A percentile compares a stretch with the other conserved stretches of the same genome.
phyloP scores from a whole-genome alignment of 1,140 invertebrate genomes.

The Pseudachorutes palmiensis region DNA sequence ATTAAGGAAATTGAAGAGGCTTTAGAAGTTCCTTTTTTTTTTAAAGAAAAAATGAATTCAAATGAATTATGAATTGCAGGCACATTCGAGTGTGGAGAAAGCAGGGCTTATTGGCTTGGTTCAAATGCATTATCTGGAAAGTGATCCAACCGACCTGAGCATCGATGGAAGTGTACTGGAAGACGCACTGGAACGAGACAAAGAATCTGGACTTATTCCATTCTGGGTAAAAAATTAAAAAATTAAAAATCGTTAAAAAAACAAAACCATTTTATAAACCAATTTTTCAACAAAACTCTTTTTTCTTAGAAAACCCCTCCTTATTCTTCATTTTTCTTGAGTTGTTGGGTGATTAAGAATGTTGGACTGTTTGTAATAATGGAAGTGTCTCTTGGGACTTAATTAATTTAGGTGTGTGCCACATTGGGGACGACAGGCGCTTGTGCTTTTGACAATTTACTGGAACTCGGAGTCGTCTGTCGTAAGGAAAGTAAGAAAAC shows the following conservation, averaged over 20 bases:
- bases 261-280: too few species aligned
- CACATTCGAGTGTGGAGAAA: conserved; percentile 94
- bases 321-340: too few species aligned
- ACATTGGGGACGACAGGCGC: conserved; percentile 91
- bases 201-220: conserved; percentile 76
- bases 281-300: too few species aligned
- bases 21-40: too few species aligned
- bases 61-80: conserved; percentile 45
- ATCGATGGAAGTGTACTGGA: conserved; percentile 71
- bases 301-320: too few species aligned
- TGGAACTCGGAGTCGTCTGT: conserved; percentile 67
- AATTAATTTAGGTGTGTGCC: conserved; percentile 56
- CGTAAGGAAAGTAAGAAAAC: conserved; percentile 41
- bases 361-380: conserved; percentile 3
- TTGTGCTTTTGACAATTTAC: conserved; percentile 86
- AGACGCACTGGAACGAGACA: conserved; percentile 69
- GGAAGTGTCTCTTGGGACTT: conserved; percentile 31
- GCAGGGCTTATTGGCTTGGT: conserved; percentile 84
- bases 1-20: too few species aligned
- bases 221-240: conserved; percentile 90
- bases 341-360: conserved; percentile 71
- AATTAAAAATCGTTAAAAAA: too few species aligned
- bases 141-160: conserved; percentile 64
- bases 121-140: conserved; percentile 83
- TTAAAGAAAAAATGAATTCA: too few species aligned